These are phyloP conservation scores for Cyanoderma ruficeps DNA, from an alignment of 2,113 vertebrate genomes.

Conservation along the genomic window DNA sequence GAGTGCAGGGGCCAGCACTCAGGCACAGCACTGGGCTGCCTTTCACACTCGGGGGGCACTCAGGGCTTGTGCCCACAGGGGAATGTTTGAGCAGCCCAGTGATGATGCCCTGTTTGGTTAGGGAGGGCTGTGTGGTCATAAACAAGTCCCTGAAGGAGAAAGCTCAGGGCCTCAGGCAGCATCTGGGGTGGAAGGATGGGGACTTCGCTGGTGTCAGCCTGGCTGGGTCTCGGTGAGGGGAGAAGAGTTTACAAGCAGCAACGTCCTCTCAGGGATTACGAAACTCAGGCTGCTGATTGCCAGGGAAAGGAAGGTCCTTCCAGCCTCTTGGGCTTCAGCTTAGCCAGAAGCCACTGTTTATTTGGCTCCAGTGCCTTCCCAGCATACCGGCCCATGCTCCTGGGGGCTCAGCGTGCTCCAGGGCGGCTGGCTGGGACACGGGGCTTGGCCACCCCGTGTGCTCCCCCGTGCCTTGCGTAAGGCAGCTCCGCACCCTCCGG, in stretches of 20 bases:
- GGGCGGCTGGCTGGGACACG: rapidly evolving
- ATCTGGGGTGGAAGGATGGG: neutral
- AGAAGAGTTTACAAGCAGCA: neutral
- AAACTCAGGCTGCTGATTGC: neutral
- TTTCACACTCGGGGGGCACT: rapidly evolving
- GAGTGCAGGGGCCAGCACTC: neutral
- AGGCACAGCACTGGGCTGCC: neutral
- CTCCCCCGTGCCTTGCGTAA: neutral
- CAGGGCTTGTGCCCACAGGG: rapidly evolving
- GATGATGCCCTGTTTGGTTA: neutral
- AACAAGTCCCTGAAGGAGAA: neutral
- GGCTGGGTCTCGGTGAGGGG: rapidly evolving
- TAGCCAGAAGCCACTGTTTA: neutral
- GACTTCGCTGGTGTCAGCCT: neutral
- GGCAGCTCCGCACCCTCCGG: neutral
- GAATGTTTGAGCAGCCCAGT: neutral
- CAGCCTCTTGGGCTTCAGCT: neutral
- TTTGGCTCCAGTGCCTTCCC: neutral
- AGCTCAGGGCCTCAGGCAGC: neutral
- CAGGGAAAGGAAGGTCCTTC: neutral
- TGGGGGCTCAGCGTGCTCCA: neutral
- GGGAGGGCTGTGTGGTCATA: rapidly evolving
- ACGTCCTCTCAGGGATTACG: neutral
- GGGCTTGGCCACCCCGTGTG: neutral
- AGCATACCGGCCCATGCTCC: neutral